phyloP scores from a whole-genome alignment of 2,113 vertebrate genomes.

The Neotragus pygmaeus region DNA sequence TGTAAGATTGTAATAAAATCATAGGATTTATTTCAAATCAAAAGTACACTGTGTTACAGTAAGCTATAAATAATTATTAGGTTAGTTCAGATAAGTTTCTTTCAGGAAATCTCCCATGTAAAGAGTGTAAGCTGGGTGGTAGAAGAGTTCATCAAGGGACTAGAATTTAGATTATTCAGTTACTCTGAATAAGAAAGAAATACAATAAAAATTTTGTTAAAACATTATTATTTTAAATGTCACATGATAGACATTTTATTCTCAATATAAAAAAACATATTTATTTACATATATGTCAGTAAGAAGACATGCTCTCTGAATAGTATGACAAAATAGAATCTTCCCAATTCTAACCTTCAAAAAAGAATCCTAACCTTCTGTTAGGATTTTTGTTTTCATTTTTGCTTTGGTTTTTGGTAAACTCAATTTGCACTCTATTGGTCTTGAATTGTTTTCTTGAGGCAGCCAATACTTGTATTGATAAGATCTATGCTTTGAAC shows the following conservation, averaged over 20 bases:
- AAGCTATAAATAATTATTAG: neutral
- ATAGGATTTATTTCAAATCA: neutral
- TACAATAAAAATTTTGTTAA: neutral
- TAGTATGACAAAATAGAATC: neutral
- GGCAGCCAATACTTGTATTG: neutral
- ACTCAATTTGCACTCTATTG: neutral
- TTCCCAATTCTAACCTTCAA: neutral
- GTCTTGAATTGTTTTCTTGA: slow-evolving; percentile 13
- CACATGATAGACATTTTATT: neutral
- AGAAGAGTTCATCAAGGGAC: neutral
- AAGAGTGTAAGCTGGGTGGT: neutral
- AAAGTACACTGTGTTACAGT: neutral
- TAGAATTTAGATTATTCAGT: neutral
- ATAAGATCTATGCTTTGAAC: slow-evolving; percentile 33
- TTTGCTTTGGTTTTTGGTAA: neutral
- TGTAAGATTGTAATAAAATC: neutral
- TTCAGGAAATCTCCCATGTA: neutral
- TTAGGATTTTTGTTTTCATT: neutral
- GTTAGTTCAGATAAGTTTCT: neutral
- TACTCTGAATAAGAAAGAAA: neutral
- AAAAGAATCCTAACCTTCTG: neutral
- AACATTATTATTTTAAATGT: neutral
- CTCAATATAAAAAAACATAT: neutral
- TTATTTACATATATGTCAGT: neutral
- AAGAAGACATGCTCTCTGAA: neutral